Evolutionary conservation across 2,113 vertebrate species (phyloP).

Genomic region (Malurus melanocephalus): DNA sequence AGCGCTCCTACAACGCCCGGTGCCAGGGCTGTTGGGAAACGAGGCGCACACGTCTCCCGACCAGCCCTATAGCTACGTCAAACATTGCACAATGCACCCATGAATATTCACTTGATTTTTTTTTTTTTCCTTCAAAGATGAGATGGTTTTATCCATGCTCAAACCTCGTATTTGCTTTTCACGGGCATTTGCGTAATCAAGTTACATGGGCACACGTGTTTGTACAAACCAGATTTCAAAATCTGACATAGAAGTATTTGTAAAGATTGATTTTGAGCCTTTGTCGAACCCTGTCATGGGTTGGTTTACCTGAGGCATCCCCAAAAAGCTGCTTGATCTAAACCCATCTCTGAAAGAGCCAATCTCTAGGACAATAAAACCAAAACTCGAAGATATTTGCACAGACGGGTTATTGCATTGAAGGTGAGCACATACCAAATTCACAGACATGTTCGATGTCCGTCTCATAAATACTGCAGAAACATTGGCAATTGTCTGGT

Average conservation of each 20-base stretch:
- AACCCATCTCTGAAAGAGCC: background rate
- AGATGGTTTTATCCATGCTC: background rate
- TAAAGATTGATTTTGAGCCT: background rate
- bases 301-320: background rate
- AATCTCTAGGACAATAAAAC: background rate
- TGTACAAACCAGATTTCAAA: background rate
- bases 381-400: accelerated
- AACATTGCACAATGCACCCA: background rate
- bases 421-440: accelerated
- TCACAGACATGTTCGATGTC: accelerated
- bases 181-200: background rate
- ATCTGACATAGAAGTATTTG: background rate
- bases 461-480: background rate
- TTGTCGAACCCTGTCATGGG: background rate
- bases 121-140: background rate
- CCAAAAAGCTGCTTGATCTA: background rate
- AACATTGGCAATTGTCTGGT: background rate
- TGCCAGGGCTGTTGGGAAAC: background rate
- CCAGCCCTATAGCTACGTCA: background rate
- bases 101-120: background rate
- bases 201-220: background rate
- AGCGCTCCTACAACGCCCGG: background rate
- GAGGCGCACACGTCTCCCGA: background rate
- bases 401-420: accelerated
- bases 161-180: background rate